A percentile compares a stretch with the other conserved stretches of the same genome.
These are phyloP conservation scores for Drosophila rhopaloa DNA, from an alignment of 1,140 invertebrate genomes.

Conservation along the genomic window DNA sequence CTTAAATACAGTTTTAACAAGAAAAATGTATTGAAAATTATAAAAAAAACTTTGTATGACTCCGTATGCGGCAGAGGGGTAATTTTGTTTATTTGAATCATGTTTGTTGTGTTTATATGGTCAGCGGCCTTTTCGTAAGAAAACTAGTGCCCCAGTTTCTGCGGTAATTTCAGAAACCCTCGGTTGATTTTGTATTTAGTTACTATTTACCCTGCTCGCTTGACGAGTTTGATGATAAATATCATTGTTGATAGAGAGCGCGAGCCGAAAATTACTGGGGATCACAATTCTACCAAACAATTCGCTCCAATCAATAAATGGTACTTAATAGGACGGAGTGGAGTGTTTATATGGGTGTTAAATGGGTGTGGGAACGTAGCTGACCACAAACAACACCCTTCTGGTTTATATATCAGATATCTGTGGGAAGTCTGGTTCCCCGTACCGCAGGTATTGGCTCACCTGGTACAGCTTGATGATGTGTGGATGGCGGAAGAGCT, in stretches of 20 bases:
- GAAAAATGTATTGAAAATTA: no score
- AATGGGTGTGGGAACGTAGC: neutral
- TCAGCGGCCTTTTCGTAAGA: neutral
- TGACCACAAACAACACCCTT: no score
- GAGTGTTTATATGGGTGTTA: neutral
- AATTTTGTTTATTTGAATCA: neutral
- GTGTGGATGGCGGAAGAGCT: conserved; percentile 99
- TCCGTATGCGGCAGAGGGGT: no score
- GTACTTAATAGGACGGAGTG: neutral
- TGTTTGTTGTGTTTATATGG: neutral
- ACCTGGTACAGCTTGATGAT: conserved; percentile 99
- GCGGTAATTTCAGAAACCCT: neutral
- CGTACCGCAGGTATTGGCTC: conserved; percentile 18
- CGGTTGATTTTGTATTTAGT: neutral
- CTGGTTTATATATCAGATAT: no score
- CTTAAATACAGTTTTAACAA: no score
- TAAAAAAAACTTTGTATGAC: no score
- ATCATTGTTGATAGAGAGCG: neutral
- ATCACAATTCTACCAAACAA: no score
- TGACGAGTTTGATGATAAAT: neutral
- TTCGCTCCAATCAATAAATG: no score
- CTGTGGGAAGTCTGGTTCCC: neutral
- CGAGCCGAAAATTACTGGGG: no score
- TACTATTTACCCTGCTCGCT: neutral
- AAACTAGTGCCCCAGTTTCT: conserved; percentile 6